These are phyloP conservation scores for Apocheima hispidaria DNA, from an alignment of 2,888 invertebrate genomes.

Conservation along the genomic window DNA sequence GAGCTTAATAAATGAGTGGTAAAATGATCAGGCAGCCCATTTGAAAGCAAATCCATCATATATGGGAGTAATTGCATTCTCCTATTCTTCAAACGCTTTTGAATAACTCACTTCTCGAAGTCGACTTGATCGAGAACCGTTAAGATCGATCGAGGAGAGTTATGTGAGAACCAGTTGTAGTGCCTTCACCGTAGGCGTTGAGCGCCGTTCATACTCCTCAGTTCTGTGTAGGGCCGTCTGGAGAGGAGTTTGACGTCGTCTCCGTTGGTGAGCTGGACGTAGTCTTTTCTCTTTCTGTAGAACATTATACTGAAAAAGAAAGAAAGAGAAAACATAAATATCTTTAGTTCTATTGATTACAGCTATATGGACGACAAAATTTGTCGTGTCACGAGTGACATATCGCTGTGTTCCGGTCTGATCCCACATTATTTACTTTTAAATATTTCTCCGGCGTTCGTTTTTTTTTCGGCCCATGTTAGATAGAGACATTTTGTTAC, in stretches of 20 bases:
- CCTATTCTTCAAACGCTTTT: background rate
- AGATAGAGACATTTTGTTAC: too few relatives aligned
- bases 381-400: too few relatives aligned
- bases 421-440: too few relatives aligned
- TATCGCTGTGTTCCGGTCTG: too few relatives aligned
- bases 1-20: too few relatives aligned
- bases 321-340: constrained; percentile 23
- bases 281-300: constrained; percentile 74
- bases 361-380: too few relatives aligned
- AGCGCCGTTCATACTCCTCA: constrained; percentile 73
- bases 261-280: constrained; percentile 56
- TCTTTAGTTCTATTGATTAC: too few relatives aligned
- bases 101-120: background rate
- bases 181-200: constrained; percentile 65
- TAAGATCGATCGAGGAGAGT: too few relatives aligned
- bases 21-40: background rate
- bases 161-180: constrained; percentile 9
- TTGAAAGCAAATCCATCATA: too few relatives aligned
- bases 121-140: constrained; percentile 5
- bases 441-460: too few relatives aligned
- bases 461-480: too few relatives aligned
- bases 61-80: too few relatives aligned
- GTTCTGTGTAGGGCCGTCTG: constrained; percentile 73
- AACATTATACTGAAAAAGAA: constrained; percentile 79
- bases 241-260: constrained; percentile 73